A percentile compares a stretch with the other conserved stretches of the same genome.
Conservation (phyloP, 1,140 invertebrate genomes). For the Platorchestia sp. region DNA sequence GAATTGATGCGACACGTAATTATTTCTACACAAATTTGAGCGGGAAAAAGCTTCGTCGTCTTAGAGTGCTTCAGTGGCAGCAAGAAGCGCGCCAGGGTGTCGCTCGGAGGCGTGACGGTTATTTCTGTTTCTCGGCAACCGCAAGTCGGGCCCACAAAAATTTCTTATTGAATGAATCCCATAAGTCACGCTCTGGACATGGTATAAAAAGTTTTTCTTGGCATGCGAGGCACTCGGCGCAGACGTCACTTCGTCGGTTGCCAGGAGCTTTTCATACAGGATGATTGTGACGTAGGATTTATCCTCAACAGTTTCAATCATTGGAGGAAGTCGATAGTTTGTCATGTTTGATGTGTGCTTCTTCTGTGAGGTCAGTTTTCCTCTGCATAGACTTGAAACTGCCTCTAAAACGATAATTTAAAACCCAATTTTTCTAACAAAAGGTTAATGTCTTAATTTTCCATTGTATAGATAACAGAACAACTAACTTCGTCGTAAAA, state of each 20-base stretch:
- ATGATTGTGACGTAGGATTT: too few species aligned
- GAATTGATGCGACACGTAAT: background rate
- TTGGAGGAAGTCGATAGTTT: too few species aligned
- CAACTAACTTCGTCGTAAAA: too few species aligned
- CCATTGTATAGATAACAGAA: too few species aligned
- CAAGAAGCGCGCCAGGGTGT: background rate
- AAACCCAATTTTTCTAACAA: too few species aligned
- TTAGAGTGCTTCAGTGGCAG: background rate
- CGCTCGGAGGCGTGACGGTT: background rate
- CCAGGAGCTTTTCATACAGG: too few species aligned
- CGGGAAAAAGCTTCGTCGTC: background rate
- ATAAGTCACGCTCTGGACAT: conserved; percentile 17
- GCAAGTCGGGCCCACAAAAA: background rate
- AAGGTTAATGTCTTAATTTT: too few species aligned
- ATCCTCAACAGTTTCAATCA: too few species aligned
- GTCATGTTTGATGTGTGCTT: too few species aligned
- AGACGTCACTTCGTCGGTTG: background rate
- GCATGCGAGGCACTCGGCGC: background rate
- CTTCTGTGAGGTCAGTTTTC: too few species aligned
- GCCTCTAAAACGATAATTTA: too few species aligned
- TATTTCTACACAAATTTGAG: background rate
- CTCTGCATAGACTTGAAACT: too few species aligned
- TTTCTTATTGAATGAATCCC: background rate
- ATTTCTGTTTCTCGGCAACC: background rate
- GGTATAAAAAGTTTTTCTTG: background rate